Evolutionary conservation across 2,113 vertebrate genomes (phyloP), one percentile per base, ranked within the genome.

Genomic region (Sorex fumeus): DNA sequence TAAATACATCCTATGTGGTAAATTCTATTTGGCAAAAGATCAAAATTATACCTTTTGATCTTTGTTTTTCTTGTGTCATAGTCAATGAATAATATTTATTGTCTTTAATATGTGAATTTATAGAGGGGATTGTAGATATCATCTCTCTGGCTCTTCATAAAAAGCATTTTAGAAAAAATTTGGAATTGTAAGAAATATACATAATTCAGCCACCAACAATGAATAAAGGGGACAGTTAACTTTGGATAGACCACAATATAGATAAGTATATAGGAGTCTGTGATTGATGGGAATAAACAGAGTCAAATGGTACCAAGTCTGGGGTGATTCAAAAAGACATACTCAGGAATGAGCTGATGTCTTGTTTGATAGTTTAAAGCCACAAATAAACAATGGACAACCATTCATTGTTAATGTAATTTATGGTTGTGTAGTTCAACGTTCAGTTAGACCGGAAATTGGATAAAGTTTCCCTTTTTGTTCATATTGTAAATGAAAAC

Each of bases 21-120:
- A 64, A 60, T 9, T 60, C 13, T 60, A 60, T 40, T 40, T 40
- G 40, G 7, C 40, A 40, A 53, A 53, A 53, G 18, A 2, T 23
- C 34, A 90, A 91, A 71, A 11, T 72, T 57, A 28, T 10, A 53
- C 2, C 23, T 30, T 85, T 74, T 78, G 13, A 88, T 50, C 57
- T n/a, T 84, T 40, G 71, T 43, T 83, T 93, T 92, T 57, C n/a
- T 83, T 28, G 16, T 70, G 45, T 32, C 19, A 43, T 66, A 53
- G 28, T 53, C 30, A 64, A 43, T 47, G 40, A 87, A 62, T 6
- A 79, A 28, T 69, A 90, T 80, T 89, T 80, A 84, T 93, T 94
- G 25, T 36, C 7, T n/a, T 34, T 53, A 66, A 80, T 9, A 3
- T 34, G 12, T 70, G 43, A 47, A 36, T 9, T 81, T 74, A 69